These are phyloP conservation scores for Eretmocerus hayati DNA, from an alignment of 2,888 invertebrate species.

Conservation along the genomic window DNA sequence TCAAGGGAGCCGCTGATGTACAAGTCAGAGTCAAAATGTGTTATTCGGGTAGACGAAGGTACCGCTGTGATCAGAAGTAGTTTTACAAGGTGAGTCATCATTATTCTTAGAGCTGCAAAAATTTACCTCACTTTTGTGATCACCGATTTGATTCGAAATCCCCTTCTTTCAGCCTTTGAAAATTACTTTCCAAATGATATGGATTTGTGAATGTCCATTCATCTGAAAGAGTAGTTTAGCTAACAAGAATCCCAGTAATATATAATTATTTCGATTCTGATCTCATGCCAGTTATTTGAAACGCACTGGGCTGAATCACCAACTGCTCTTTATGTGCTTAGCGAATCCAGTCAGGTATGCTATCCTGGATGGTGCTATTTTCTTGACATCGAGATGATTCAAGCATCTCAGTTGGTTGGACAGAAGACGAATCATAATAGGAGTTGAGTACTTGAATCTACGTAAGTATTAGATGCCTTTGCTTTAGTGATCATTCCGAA, in stretches of 20 bases:
- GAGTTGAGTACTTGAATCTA: constrained; percentile 43
- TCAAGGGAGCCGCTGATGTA: constrained; percentile 53
- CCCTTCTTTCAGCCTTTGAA: too few species aligned
- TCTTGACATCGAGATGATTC: constrained; percentile 61
- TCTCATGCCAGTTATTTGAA: neutral
- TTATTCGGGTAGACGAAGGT: constrained; percentile 64
- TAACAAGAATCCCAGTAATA: too few species aligned
- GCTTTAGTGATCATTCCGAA: too few species aligned
- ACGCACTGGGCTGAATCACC: constrained; percentile 25
- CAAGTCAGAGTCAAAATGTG: constrained; percentile 51
- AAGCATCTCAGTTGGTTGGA: constrained; percentile 56
- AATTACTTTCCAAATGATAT: too few species aligned
- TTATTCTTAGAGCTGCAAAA: neutral
- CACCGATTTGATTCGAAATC: neutral
- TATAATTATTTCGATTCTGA: too few species aligned
- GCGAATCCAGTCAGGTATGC: constrained; percentile 53
- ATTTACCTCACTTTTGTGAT: neutral
- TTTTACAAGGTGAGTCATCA: constrained; percentile 51
- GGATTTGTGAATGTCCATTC: too few species aligned
- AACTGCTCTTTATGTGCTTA: constrained; percentile 40
- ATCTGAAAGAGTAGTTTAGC: neutral
- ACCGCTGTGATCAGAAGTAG: constrained; percentile 59
- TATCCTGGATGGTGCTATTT: constrained; percentile 56
- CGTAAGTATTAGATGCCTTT: too few species aligned
- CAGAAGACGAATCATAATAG: constrained; percentile 44